Percentiles rank a stretch among this genome's conserved stretches.
Evolutionary conservation across 2,888 invertebrate species (phyloP).

Genomic region (Sylvicola cinctus): DNA sequence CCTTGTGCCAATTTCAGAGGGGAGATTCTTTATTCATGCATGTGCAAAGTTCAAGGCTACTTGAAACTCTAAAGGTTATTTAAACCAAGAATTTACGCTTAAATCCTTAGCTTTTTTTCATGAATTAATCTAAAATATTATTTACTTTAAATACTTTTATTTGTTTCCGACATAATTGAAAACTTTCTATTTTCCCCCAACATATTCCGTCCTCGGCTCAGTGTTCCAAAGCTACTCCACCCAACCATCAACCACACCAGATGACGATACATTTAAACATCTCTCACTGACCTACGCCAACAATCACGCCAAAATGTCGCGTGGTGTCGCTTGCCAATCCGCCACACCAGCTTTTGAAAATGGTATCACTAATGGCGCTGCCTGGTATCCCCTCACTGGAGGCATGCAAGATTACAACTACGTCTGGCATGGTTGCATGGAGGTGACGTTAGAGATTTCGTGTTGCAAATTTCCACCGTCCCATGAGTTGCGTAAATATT

Average conservation of each 20-base stretch:
- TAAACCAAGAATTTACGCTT: too few relatives aligned
- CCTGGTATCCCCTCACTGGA: slow-evolving; percentile 78
- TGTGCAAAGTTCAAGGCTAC: too few relatives aligned
- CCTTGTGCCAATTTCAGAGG: too few relatives aligned
- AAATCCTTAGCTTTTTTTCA: too few relatives aligned
- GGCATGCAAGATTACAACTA: slow-evolving; percentile 67
- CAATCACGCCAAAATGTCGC: slow-evolving; percentile 76
- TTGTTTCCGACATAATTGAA: too few relatives aligned
- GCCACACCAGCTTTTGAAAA: slow-evolving; percentile 57
- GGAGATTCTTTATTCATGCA: too few relatives aligned
- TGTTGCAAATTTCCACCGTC: slow-evolving; percentile 86
- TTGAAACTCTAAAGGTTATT: too few relatives aligned
- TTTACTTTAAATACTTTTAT: too few relatives aligned
- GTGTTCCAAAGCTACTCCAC: slow-evolving; percentile 75
- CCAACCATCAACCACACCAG: slow-evolving; percentile 66
- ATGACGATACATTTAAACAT: slow-evolving; percentile 81
- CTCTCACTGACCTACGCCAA: slow-evolving; percentile 66
- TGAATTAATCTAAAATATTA: too few relatives aligned
- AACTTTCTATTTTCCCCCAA: too few relatives aligned
- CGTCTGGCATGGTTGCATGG: slow-evolving; percentile 83
- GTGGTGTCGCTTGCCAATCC: slow-evolving; percentile 61
- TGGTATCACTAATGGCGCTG: slow-evolving; percentile 88
- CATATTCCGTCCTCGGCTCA: slow-evolving; percentile 39
- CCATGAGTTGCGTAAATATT: slow-evolving; percentile 57
- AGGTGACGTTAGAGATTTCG: slow-evolving; percentile 81